These are phyloP conservation scores for Oryzias sinensis DNA, from an alignment of 2,797 vertebrate genomes.

Conservation along the genomic window DNA sequence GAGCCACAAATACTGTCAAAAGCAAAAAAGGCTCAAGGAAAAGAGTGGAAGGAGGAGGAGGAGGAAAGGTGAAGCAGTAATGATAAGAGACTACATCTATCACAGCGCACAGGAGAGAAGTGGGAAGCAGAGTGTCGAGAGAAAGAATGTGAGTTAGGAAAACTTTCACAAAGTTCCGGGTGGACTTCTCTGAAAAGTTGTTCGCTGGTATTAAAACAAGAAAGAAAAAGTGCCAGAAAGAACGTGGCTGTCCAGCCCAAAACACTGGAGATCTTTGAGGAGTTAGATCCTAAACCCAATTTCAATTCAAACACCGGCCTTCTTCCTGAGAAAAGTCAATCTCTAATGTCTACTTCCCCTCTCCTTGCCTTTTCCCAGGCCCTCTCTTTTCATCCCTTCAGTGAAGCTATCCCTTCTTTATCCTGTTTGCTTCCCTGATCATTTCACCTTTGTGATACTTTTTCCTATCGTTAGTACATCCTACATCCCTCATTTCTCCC, in stretches of 20 bases:
- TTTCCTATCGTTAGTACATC: slow-evolving; percentile 41
- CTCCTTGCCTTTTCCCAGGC: slow-evolving; percentile 61
- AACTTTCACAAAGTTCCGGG: slow-evolving; percentile 31
- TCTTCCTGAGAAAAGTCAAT: slow-evolving; percentile 52
- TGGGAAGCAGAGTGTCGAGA: slow-evolving; percentile 14
- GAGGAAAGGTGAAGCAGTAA: slow-evolving; percentile 23
- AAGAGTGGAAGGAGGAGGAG: slow-evolving; percentile 12
- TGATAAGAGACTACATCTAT: slow-evolving; percentile 28
- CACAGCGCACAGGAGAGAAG: slow-evolving; percentile 12
- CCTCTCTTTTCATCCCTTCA: slow-evolving; percentile 47
- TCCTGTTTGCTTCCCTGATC: slow-evolving; percentile 25
- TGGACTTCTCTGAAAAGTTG: slow-evolving; percentile 18
- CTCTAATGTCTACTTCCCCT: slow-evolving; percentile 46
- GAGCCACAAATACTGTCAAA: slow-evolving; percentile 58
- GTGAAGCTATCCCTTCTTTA: slow-evolving; percentile 40
- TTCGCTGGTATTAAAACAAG: slow-evolving; percentile 3
- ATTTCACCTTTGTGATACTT: slow-evolving; percentile 41
- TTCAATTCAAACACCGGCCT: slow-evolving; percentile 43
- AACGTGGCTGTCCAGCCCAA: slow-evolving; percentile 13
- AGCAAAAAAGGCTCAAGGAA: slow-evolving; percentile 34
- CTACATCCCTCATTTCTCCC: slow-evolving; percentile 15
- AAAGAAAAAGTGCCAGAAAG: slow-evolving; percentile 14
- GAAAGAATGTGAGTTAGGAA: slow-evolving; percentile 15
- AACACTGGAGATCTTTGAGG: slow-evolving; percentile 34
- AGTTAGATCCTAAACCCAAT: slow-evolving; percentile 46